A percentile compares a stretch with the other conserved stretches of the same genome.
phyloP scores from a whole-genome alignment of 2,113 vertebrate species.

The Tringa solitaria region DNA sequence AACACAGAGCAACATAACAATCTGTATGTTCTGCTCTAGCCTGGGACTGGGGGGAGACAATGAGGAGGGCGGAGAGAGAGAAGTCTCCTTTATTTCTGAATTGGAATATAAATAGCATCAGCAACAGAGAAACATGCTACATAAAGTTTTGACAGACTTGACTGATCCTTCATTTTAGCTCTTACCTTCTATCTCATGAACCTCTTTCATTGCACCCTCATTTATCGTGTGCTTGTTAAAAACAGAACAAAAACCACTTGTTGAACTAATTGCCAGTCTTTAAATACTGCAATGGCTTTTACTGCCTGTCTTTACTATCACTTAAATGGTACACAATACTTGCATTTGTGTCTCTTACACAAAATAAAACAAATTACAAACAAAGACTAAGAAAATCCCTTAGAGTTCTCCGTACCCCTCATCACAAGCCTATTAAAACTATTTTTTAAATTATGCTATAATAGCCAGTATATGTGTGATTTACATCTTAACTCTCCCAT shows the following conservation, averaged over 20 bases:
- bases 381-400: background rate
- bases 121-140: background rate
- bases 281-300: background rate
- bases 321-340: background rate
- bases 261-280: background rate
- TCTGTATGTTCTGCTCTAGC: background rate
- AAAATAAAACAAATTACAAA: background rate
- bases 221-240: background rate
- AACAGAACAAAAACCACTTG: background rate
- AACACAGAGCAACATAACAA: background rate
- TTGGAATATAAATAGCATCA: background rate
- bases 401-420: background rate
- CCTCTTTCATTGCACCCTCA: constrained; percentile 30
- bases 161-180: constrained; percentile 45
- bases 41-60: background rate
- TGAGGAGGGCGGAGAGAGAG: no score
- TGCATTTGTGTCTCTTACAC: background rate
- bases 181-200: background rate
- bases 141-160: constrained; percentile 40
- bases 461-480: background rate
- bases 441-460: background rate
- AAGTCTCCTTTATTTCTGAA: background rate
- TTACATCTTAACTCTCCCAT: constrained; percentile 4
- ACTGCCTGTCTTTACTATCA: background rate
- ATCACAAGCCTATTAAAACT: background rate